Evolutionary conservation across 2,113 vertebrate genomes (phyloP), one percentile per base, ranked within the genome.

Genomic region (Apeltes quadracus): DNA sequence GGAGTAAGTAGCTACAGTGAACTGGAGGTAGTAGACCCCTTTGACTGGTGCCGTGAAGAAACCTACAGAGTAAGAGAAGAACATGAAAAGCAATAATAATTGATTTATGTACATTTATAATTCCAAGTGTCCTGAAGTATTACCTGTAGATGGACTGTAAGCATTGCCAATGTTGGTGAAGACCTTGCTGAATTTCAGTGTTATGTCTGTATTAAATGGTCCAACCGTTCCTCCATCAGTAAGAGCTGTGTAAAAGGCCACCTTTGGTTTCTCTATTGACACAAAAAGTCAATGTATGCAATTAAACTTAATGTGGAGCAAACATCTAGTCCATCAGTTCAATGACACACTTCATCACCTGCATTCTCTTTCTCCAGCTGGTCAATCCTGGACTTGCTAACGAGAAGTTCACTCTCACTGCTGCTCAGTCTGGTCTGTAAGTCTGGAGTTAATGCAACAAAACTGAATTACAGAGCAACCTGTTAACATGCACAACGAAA

Each of bases 21-120:
- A 78, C 27, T 66, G 76, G 38, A 72, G 0, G 13, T 22, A 27
- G 54, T 78, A 78, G 62, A 61, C 54, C 5, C 76, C 55, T 66
- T 38, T 44, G 16, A 72, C 61, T 61, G 76, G 76, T 54, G 76
- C 76, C 22, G 38, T 78, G 76, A 78, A 78, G 36, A 54, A 44
- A 61, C 76, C 76, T 69, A 20, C 10, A 61, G 34, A 43, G 29
- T 18, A 39, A 50, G 14, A 59, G 27, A 2, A 69, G 41, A 67
- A 57, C 18, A 48, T 15, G 7, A 27, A 75, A 50, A 36, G 29
- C 18, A 54, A 12, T 27, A 39, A 6, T 7, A 16, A n/a, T n/a
- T n/a, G 4, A 43, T 55, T 14, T 6, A 14, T 54, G 14, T 20
- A 62, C 4, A 53, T 27, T 4, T 14, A 23, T 13, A 25, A n/a